These are phyloP conservation scores for Ibidorhyncha struthersii DNA, from an alignment of 2,113 vertebrate genomes.

Conservation along the genomic window DNA sequence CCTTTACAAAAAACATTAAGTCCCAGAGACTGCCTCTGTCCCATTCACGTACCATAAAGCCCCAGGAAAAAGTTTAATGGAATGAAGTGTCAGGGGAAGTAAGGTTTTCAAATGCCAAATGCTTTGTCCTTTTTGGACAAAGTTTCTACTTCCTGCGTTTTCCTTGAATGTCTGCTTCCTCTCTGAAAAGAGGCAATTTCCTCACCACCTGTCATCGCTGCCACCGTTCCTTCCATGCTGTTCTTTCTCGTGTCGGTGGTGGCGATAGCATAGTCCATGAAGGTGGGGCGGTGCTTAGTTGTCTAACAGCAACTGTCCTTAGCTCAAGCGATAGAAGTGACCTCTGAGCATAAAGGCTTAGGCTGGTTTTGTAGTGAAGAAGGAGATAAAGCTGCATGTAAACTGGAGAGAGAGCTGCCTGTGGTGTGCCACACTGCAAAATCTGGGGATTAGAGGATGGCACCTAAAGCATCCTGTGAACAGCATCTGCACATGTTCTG, in stretches of 20 bases:
- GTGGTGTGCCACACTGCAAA: rapidly evolving
- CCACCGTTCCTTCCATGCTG: rapidly evolving
- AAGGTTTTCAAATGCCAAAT: neutral
- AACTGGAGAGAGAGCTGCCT: neutral
- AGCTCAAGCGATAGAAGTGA: neutral
- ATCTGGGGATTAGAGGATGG: neutral
- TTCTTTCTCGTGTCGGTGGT: too few species aligned
- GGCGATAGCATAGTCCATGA: rapidly evolving
- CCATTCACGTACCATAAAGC: neutral
- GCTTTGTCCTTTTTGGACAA: neutral
- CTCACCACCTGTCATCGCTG: rapidly evolving
- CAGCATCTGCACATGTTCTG: neutral
- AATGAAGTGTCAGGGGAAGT: neutral
- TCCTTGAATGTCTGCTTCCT: neutral
- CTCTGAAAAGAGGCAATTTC: neutral
- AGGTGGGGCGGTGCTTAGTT: rapidly evolving
- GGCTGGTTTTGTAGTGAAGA: neutral
- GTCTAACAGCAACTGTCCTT: neutral
- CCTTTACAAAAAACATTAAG: neutral
- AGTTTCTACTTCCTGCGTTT: neutral
- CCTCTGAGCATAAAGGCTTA: neutral
- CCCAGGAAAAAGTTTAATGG: neutral
- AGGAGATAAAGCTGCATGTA: neutral
- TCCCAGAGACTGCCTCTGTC: neutral
- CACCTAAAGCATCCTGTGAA: neutral